These are phyloP conservation scores for Anas bernieri DNA, from an alignment of 2,797 vertebrate genomes.

Conservation along the genomic window DNA sequence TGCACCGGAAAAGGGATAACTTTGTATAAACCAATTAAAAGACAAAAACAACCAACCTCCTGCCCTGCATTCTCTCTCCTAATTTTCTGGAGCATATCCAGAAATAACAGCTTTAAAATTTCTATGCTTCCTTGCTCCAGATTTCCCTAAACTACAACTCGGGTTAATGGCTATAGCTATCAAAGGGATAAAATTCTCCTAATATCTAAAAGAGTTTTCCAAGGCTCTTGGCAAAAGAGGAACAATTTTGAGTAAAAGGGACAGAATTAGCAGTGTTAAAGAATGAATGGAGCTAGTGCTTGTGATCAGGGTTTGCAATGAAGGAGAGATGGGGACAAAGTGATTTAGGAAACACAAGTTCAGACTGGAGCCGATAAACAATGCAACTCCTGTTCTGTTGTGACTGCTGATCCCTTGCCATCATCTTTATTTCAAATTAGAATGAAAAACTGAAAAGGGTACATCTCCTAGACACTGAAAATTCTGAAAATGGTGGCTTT, in stretches of 20 bases:
- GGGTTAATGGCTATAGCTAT: slow-evolving; percentile 11
- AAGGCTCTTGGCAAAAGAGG: background rate
- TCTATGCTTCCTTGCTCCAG: background rate
- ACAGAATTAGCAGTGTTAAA: background rate
- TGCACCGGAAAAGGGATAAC: background rate
- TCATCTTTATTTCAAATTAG: background rate
- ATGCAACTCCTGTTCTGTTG: too few species aligned
- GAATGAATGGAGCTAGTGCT: background rate
- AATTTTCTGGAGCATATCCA: background rate
- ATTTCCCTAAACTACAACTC: background rate
- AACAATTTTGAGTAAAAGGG: background rate
- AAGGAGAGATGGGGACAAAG: background rate
- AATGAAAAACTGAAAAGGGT: background rate
- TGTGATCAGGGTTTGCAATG: background rate
- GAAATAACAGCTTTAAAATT: background rate
- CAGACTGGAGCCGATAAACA: background rate
- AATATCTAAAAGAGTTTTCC: background rate
- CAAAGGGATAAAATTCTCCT: background rate
- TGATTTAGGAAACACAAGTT: background rate
- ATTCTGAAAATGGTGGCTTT: background rate
- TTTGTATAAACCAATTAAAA: background rate
- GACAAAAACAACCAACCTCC: background rate
- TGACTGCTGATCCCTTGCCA: background rate
- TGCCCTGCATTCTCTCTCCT: background rate
- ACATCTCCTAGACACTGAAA: background rate